Conservation (phyloP, 2,113 vertebrate species). For the Melospiza melodia region DNA sequence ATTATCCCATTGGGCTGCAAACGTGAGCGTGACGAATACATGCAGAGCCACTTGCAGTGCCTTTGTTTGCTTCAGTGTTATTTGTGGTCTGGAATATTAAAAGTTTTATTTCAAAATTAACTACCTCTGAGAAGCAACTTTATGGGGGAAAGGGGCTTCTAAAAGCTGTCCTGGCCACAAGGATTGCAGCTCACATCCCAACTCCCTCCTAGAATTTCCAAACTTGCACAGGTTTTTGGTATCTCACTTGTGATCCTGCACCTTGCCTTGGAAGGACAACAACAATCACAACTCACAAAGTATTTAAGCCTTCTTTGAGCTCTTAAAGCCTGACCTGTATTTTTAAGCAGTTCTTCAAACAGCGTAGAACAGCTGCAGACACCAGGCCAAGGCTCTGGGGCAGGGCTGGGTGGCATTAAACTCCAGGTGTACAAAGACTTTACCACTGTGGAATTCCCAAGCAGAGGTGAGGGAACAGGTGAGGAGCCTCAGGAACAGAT, state of each 20-base stretch:
- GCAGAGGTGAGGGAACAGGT: not conserved
- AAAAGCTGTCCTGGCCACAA: not conserved
- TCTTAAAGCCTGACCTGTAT: not conserved
- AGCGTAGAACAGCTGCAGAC: not conserved
- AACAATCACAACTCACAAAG: not conserved
- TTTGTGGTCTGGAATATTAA: conserved; percentile 3
- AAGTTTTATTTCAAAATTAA: conserved; percentile 3
- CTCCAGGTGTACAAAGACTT: not conserved
- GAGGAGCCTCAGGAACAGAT: not conserved
- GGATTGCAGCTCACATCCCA: not conserved
- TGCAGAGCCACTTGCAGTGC: not conserved
- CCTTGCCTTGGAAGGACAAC: not conserved
- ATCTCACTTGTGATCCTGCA: not conserved
- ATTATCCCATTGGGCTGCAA: not conserved
- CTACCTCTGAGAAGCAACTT: not conserved
- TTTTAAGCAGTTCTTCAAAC: not conserved
- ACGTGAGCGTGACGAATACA: not conserved
- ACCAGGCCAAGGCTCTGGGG: fast-evolving
- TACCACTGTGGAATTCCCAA: not conserved
- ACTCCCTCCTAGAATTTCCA: not conserved
- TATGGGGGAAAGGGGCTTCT: not conserved
- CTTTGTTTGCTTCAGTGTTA: not conserved
- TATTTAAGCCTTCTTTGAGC: not conserved
- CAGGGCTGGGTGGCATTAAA: not conserved
- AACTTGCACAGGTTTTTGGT: not conserved